phyloP scores from a whole-genome alignment of 2,113 vertebrate genomes.

The Paramormyrops kingsleyae region DNA sequence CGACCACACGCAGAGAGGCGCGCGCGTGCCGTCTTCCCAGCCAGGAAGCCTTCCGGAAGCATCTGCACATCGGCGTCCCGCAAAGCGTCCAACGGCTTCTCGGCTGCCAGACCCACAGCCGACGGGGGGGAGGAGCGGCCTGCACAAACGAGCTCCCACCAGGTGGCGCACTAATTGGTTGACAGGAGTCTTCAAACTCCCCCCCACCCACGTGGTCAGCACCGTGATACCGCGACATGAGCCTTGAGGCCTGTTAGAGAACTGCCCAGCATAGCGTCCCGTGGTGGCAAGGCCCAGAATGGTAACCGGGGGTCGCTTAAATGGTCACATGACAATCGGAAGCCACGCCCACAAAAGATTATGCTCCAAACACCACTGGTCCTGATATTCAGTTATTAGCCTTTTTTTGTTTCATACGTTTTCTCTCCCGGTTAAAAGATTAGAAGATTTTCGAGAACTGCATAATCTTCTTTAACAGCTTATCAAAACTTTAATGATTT shows the following conservation, averaged over 20 bases:
- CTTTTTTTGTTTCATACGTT: constrained; percentile 58
- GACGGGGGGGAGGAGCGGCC: background rate
- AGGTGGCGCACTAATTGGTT: background rate
- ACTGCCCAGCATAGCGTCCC: background rate
- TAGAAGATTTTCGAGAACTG: constrained; percentile 67
- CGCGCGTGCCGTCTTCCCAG: background rate
- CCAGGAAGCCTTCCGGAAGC: constrained; percentile 10
- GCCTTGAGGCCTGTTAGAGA: background rate
- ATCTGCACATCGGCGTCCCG: constrained; percentile 11
- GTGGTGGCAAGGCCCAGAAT: background rate
- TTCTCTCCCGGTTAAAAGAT: constrained; percentile 58
- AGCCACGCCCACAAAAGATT: constrained; percentile 35
- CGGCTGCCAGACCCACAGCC: background rate
- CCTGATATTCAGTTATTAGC: constrained; percentile 55
- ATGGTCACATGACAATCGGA: constrained; percentile 24
- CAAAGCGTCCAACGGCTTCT: background rate
- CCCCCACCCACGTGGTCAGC: background rate
- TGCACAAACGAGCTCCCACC: background rate
- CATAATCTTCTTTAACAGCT: constrained; percentile 73
- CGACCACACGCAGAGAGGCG: constrained; percentile 14
- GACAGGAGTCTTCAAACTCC: background rate
- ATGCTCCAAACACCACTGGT: constrained; percentile 31
- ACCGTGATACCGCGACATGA: background rate
- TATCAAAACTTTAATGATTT: constrained; percentile 78
- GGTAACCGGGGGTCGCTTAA: background rate